Percentiles rank a stretch among this genome's conserved stretches.
phyloP scores from a whole-genome alignment of 2,888 invertebrate species.

The Tetragnatha montana region DNA sequence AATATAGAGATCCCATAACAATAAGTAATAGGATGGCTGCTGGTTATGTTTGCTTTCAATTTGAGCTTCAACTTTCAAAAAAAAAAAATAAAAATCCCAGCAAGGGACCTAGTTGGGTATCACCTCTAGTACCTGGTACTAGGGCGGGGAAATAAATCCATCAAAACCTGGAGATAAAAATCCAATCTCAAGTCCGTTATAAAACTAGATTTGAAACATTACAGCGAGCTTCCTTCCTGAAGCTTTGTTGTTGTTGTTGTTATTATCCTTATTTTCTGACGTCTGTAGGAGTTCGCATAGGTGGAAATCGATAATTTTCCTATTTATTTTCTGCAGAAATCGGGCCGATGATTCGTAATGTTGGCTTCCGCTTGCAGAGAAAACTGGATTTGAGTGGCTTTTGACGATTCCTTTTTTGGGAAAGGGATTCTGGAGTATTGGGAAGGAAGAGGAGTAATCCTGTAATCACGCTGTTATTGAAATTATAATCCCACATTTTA shows the following conservation, averaged over 20 bases:
- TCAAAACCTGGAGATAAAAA: slow-evolving; percentile 28
- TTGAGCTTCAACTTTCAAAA: background rate
- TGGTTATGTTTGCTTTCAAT: slow-evolving; percentile 24
- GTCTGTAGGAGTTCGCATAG: background rate
- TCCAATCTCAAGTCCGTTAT: slow-evolving; percentile 36
- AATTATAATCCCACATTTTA: no score
- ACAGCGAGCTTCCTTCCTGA: background rate
- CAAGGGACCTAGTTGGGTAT: no score
- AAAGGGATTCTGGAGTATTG: background rate
- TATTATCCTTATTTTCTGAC: background rate
- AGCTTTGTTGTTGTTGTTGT: background rate
- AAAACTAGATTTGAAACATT: slow-evolving; percentile 27
- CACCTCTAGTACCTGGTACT: background rate
- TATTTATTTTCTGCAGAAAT: background rate
- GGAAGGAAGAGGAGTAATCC: no score
- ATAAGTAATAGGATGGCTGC: background rate
- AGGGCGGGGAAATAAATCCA: slow-evolving; percentile 19
- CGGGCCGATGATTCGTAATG: background rate
- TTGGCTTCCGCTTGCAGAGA: background rate
- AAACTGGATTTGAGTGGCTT: background rate
- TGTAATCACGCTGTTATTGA: no score
- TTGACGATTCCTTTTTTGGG: background rate
- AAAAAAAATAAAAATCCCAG: background rate
- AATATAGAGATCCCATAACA: slow-evolving; percentile 3
- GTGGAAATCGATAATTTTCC: background rate